Base-by-base conservation (phyloP, 2,113 vertebrate species). In the Zeus faber region DNA sequence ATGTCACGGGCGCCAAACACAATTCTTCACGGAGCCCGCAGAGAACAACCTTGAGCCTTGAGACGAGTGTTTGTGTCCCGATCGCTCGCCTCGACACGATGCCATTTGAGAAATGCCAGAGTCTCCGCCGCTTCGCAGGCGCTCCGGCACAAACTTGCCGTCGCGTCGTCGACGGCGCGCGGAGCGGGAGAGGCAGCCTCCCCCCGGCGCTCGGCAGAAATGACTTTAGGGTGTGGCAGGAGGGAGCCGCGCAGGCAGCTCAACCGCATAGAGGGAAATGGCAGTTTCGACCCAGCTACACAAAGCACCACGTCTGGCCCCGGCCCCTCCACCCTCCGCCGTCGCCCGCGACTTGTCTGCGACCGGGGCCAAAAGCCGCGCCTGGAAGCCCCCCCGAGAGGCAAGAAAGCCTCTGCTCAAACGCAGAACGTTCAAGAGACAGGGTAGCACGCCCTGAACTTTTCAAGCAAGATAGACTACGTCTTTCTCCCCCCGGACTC, bases 211-310 rank as follows among this genome's bases (percentile, higher is more conserved):
- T 22, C 5, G 8, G 8, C 58, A 58, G 17, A 68, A 47, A 67
- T 25, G 11, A 56, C 14, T 70, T 70, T 73, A 80, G 87, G 89
- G 89, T 90, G 89, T 88, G 89, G 87, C 87, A 73, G 37, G 39
- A 63, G 45, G 67, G 79, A 60, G 62, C 27, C 33, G 43, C 2
- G 18, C 23, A 70, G 54, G 71, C 67, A 56, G 65, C 61, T 64
- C 65, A 39, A 64, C 54, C 53, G n/a, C 56, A 48, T 22, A 43
- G 39, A 16, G 26, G 41, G 6, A 72, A 76, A 69, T 76, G 45
- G 54, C 18, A 76, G 58, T 79, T 78, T 66, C 26, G 60, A 41
- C 24, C 5, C 3, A 50, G 24, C 50, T 62, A 43, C 26, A 55
- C 70, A 54, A 62, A 62, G 24, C 31, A 39, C 43, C 27, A 20